Percentiles rank a stretch among this genome's conserved stretches.
Conservation (phyloP, 2,888 invertebrate species). For the Eilema griseolum region DNA sequence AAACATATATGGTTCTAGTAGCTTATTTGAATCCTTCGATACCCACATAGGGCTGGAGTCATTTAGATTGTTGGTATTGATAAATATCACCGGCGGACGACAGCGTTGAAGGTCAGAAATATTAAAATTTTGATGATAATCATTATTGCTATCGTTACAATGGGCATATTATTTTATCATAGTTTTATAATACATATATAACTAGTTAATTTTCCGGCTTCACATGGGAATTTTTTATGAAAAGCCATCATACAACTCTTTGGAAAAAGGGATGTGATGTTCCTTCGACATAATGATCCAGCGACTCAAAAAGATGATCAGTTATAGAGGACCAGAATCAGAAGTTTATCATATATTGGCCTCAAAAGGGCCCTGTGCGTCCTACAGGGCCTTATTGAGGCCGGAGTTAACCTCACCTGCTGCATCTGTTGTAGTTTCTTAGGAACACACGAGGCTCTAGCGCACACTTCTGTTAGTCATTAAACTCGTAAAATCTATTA, state of each 20-base stretch:
- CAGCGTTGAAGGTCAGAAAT: background rate
- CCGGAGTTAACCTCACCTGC: no score
- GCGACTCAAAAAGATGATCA: background rate
- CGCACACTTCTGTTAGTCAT: no score
- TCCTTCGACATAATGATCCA: background rate
- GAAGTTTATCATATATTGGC: no score
- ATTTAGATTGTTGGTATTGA: conserved; percentile 19
- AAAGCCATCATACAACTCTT: background rate
- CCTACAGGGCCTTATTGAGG: no score
- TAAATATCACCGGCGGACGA: background rate
- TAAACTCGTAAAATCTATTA: no score
- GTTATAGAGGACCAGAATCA: no score
- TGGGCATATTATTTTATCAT: no score
- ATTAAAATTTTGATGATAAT: conserved; percentile 2
- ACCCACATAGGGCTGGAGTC: conserved; percentile 1
- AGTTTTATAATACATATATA: background rate
- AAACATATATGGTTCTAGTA: background rate
- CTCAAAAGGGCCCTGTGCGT: no score
- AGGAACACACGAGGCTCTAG: no score
- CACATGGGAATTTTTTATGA: background rate
- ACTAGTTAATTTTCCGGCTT: background rate
- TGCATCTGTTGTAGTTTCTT: no score
- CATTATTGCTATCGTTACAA: background rate
- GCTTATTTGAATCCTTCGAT: background rate
- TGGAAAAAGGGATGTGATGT: background rate